Conservation (phyloP, 2,113 vertebrate genomes). For the Neodon shergylaensis region DNA sequence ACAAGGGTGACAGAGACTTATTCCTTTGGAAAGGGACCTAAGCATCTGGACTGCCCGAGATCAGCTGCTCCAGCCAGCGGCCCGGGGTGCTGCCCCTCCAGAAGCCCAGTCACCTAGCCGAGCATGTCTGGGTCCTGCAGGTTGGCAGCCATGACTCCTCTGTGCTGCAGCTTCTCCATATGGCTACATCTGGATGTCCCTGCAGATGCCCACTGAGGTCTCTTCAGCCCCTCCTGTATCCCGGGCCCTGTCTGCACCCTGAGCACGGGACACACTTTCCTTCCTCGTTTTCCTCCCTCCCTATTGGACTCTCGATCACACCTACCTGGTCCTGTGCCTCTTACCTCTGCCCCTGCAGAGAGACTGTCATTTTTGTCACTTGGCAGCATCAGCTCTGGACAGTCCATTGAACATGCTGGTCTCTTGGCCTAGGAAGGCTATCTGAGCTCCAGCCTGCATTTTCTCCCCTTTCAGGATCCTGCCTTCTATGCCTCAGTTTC, state of each 20-base stretch:
- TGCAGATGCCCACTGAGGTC: neutral
- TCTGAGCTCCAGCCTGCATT: neutral
- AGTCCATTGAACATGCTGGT: neutral
- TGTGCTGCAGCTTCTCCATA: neutral
- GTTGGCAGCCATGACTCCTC: neutral
- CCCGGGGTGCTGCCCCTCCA: accelerated
- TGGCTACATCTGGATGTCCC: neutral
- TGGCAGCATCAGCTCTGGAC: neutral
- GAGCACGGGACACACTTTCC: neutral
- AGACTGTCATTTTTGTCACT: neutral
- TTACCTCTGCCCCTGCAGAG: accelerated
- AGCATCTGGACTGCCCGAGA: neutral
- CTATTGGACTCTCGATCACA: neutral
- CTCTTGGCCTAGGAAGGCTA: neutral
- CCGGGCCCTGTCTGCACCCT: neutral
- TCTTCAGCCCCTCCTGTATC: neutral
- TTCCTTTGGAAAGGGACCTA: neutral
- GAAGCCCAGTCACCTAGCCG: neutral
- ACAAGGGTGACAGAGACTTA: neutral
- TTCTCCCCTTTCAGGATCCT: neutral
- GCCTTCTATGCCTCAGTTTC: neutral
- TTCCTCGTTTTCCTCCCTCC: neutral
- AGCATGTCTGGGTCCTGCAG: neutral
- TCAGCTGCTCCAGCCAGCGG: neutral
- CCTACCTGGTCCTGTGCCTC: neutral